A percentile compares a stretch with the other conserved stretches of the same genome.
phyloP scores from a whole-genome alignment of 2,888 invertebrate species.

The Marronus borbonicus region DNA sequence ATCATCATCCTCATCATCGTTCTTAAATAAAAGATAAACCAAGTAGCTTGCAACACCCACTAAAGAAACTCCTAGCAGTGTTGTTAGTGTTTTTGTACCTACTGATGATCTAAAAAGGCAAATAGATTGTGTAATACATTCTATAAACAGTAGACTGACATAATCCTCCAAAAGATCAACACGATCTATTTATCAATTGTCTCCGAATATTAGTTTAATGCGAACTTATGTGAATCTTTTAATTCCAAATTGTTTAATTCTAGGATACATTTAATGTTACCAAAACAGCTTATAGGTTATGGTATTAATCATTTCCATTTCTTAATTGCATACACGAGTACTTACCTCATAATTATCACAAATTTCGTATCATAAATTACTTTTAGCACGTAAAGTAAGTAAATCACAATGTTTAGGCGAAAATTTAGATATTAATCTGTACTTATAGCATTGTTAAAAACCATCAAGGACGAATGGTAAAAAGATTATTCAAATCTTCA shows the following conservation, averaged over 20 bases:
- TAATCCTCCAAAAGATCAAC: neutral
- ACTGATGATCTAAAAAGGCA: constrained; percentile 32
- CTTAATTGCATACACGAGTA: neutral
- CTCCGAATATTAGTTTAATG: neutral
- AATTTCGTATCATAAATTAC: constrained; percentile 7
- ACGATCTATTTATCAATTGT: neutral
- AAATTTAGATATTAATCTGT: neutral
- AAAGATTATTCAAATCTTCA: no score
- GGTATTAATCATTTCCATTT: neutral
- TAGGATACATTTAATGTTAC: neutral
- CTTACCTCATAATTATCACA: constrained; percentile 31
- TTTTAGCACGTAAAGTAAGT: neutral
- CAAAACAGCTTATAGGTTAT: neutral
- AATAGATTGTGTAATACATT: constrained; percentile 2
- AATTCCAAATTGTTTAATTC: neutral
- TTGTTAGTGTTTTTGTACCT: constrained; percentile 66
- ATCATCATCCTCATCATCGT: constrained; percentile 74
- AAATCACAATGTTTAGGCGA: neutral
- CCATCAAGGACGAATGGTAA: no score
- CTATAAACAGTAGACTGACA: constrained; percentile 23
- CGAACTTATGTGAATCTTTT: neutral
- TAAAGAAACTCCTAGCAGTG: constrained; percentile 78
- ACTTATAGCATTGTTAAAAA: no score
- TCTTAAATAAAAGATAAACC: constrained; percentile 79
- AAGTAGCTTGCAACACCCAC: constrained; percentile 81